phyloP scores from a whole-genome alignment of 2,113 vertebrate species.

The Nothobranchius kuhntae region DNA sequence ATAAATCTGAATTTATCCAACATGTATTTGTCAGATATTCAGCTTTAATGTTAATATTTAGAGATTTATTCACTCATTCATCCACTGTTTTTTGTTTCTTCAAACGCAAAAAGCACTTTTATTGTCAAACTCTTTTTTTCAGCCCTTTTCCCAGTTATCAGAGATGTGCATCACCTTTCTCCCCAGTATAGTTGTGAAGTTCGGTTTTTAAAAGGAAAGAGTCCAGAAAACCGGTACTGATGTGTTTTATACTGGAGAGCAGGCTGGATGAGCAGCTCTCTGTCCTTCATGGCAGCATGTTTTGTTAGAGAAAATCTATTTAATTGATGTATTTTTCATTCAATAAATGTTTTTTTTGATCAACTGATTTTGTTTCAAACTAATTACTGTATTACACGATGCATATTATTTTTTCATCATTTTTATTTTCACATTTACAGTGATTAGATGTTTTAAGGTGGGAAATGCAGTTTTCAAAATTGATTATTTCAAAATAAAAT shows the following conservation, averaged over 20 bases:
- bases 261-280: slow-evolving; percentile 46
- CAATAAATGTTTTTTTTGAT: slow-evolving; percentile 67
- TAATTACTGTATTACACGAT: no score
- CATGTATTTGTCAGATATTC: not conserved
- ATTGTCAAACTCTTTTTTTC: not conserved
- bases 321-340: slow-evolving; percentile 73
- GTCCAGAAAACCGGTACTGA: slow-evolving; percentile 90
- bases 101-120: not conserved
- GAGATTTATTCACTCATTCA: not conserved
- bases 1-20: slow-evolving; percentile 28
- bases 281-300: slow-evolving; percentile 58
- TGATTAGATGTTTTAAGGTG: no score
- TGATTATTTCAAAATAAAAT: no score
- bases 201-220: slow-evolving; percentile 88
- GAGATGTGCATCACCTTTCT: slow-evolving; percentile 50
- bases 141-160: not conserved
- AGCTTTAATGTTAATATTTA: not conserved
- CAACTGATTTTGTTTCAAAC: no score
- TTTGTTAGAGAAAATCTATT: slow-evolving; percentile 70
- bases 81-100: not conserved
- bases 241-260: slow-evolving; percentile 80
- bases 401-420: no score
- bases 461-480: no score
- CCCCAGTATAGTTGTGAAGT: slow-evolving; percentile 88
- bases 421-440: no score